Evolutionary conservation across 2,797 vertebrate genomes (phyloP).

Genomic region (Mormyrus proboscirostris): DNA sequence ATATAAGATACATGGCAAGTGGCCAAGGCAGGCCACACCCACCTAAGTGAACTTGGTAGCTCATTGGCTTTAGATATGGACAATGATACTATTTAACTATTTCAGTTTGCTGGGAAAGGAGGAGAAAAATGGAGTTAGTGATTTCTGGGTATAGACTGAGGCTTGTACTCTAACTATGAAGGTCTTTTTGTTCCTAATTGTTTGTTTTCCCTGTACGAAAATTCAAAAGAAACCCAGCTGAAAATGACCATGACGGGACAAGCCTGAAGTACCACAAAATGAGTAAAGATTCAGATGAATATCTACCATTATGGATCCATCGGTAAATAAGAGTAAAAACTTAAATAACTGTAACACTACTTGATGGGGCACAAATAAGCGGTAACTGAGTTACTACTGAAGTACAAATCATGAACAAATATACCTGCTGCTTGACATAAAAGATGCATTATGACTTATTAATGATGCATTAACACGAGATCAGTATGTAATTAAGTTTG

Average conservation of each 20-base stretch:
- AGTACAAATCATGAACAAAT: not conserved
- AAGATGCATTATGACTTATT: not conserved
- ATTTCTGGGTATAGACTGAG: not conserved
- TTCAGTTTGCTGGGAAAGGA: not conserved
- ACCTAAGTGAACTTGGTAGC: not conserved
- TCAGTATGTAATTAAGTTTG: not conserved
- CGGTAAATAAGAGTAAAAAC: slow-evolving; percentile 36
- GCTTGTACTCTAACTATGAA: not conserved
- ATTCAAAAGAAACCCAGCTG: not conserved
- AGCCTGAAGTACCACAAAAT: not conserved
- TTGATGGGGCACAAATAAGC: not conserved
- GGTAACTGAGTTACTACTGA: not conserved
- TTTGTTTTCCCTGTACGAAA: not conserved
- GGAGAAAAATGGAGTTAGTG: not conserved
- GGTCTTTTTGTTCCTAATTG: not conserved
- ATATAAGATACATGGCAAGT: not conserved
- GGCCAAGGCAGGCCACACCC: not conserved
- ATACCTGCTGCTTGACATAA: not conserved
- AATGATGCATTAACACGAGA: not conserved
- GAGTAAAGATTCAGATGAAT: not conserved
- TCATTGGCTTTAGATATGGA: not conserved
- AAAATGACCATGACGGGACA: not conserved
- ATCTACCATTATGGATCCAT: slow-evolving; percentile 31
- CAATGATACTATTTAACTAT: slow-evolving; percentile 3
- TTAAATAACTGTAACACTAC: not conserved